Conservation (phyloP, 2,888 invertebrate genomes). For the Agriotes lineatus region DNA sequence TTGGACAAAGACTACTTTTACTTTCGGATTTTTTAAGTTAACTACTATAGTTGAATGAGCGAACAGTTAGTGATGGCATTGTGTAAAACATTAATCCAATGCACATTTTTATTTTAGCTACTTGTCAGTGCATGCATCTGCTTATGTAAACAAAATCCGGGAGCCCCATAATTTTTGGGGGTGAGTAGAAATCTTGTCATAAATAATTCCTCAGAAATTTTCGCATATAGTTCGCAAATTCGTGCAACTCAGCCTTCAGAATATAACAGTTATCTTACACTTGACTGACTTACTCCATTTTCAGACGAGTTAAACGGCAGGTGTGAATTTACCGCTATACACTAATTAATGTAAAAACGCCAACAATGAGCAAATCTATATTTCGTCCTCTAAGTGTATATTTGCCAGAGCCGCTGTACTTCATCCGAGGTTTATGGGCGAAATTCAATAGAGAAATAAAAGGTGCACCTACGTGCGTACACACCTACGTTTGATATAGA, state of each 20-base stretch:
- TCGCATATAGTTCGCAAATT: neutral
- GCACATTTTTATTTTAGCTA: neutral
- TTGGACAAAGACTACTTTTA: constrained; percentile 21
- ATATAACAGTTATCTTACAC: constrained; percentile 15
- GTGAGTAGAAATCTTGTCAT: neutral
- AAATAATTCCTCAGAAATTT: neutral
- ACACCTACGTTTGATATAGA: constrained; percentile 7
- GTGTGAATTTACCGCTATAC: constrained; percentile 11
- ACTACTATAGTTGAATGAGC: neutral
- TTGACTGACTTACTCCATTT: constrained; percentile 25
- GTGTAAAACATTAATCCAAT: neutral
- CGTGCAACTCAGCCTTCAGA: constrained; percentile 2
- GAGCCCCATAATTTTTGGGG: too few relatives aligned
- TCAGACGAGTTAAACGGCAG: constrained; percentile 9
- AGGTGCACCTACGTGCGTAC: neutral
- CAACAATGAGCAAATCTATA: too few relatives aligned
- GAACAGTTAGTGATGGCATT: neutral
- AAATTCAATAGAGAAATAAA: constrained; percentile 3
- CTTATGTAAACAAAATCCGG: neutral
- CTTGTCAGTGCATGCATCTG: neutral
- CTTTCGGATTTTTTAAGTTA: constrained; percentile 14
- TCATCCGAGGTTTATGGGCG: neutral
- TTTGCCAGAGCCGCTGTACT: too few relatives aligned
- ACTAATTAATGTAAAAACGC: neutral
- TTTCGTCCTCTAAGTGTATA: too few relatives aligned